These are phyloP conservation scores for Harlomillsia oculata DNA, from an alignment of 1,140 invertebrate genomes.

Conservation along the genomic window DNA sequence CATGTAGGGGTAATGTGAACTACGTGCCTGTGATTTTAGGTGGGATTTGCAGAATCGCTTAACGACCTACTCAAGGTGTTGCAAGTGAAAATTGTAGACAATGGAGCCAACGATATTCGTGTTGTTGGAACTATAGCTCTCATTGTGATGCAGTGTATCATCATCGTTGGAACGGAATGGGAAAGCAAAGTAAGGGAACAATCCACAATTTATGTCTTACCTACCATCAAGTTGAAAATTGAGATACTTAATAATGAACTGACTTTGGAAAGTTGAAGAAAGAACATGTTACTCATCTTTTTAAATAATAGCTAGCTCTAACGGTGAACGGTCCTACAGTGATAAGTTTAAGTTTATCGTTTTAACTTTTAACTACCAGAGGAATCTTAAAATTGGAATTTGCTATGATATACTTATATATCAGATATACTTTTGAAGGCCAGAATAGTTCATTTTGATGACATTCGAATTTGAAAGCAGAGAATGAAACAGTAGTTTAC, in stretches of 20 bases:
- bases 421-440: too few relatives aligned
- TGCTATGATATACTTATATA: too few relatives aligned
- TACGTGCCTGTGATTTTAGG: not conserved
- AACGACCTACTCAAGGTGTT: constrained; percentile 37
- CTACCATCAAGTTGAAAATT: not conserved
- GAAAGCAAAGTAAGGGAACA: constrained; percentile 36
- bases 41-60: constrained; percentile 54
- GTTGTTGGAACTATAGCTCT: constrained; percentile 41
- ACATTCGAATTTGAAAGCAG: too few relatives aligned
- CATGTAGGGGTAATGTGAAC: too few relatives aligned
- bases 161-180: constrained; percentile 44
- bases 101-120: constrained; percentile 42
- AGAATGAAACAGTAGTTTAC: too few relatives aligned
- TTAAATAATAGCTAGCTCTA: not conserved
- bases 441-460: too few relatives aligned
- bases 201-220: not conserved
- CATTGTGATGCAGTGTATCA: constrained; percentile 40
- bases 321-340: too few relatives aligned
- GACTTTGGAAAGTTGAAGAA: not conserved
- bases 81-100: constrained; percentile 38
- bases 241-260: not conserved
- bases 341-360: too few relatives aligned
- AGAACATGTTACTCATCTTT: not conserved
- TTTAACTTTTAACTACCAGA: too few relatives aligned
- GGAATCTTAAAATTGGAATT: too few relatives aligned